Percentiles rank a stretch among this genome's conserved stretches.
These are phyloP conservation scores for Mirza zaza DNA, from an alignment of 2,113 vertebrate species.

Conservation along the genomic window DNA sequence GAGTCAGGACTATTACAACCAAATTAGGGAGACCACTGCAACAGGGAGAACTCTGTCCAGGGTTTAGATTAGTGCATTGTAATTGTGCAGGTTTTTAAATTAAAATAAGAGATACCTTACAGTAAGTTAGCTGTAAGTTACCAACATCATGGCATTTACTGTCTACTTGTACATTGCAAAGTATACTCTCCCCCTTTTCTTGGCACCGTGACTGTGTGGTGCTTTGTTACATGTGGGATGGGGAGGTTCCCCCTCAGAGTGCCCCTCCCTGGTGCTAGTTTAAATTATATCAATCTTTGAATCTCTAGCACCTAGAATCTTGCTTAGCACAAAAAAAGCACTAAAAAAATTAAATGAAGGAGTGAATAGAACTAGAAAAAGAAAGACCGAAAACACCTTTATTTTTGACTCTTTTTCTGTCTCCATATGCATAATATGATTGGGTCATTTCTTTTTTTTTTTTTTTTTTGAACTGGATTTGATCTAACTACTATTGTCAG, in stretches of 20 bases:
- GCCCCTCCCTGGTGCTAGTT: background rate
- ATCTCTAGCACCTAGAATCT: background rate
- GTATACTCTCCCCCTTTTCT: background rate
- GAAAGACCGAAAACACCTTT: background rate
- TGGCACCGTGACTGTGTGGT: background rate
- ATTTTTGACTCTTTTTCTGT: background rate
- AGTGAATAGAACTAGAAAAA: background rate
- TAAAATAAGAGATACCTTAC: background rate
- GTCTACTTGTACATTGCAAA: background rate
- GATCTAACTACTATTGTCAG: background rate
- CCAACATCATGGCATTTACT: fast-evolving
- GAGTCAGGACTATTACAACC: background rate
- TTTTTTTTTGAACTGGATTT: background rate
- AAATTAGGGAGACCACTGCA: background rate
- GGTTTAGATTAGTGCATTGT: background rate
- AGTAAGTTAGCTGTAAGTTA: background rate
- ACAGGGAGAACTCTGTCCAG: background rate
- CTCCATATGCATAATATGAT: background rate
- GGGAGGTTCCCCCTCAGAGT: background rate
- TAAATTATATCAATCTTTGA: background rate
- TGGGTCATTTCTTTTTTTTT: background rate
- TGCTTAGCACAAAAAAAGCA: background rate
- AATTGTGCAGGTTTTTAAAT: background rate
- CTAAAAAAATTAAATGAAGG: background rate
- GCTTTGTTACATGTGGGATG: fast-evolving